Base-by-base conservation (phyloP, 2,113 vertebrate species). In the Hemicordylus capensis region DNA sequence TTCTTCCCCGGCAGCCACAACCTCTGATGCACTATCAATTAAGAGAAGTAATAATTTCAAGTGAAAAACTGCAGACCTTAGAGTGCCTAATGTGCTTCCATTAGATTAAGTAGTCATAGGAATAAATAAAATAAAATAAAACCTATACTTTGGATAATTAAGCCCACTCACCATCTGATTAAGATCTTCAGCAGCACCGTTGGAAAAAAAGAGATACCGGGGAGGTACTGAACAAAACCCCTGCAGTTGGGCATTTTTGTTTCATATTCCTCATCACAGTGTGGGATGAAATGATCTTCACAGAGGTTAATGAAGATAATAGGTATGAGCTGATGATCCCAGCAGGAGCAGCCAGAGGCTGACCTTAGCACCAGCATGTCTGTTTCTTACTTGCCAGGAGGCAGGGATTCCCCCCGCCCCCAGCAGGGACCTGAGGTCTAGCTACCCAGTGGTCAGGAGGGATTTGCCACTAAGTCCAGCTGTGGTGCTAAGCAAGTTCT, bases 81-180 rank as follows among this genome's bases (percentile, higher is more conserved):
- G 92, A 94, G 93, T 93, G 94, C 94, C 96, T 95, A 96, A 96
- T 95, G 95, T 88, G 93, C 89, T 96, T 94, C 95, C 94, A 96
- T 97, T 96, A 95, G 93, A 96, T 95, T 95, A 96, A 96, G 95
- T 95, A 96, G 96, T 95, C 95, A 92, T 93, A 95, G 90, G 94
- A 94, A 95, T 95, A 90, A n/a, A 63, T 26, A 58, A 67, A 42
- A 76, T 94, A 96, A 95, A 95, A 94, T 94, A 96, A 95, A 96
- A 90, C 95, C 93, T 94, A 95, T 96, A 94, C 95, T 96, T 93
- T 72, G 84, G 90, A 94, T 96, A 96, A 97, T 96, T 96, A 96
- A 96, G 94, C 95, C 93, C 94, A 95, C 94, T 96, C 94, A 94
- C 96, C 95, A 95, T 96, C 95, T 96, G 96, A 96, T 96, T 93